A percentile compares a stretch with the other conserved stretches of the same genome.
Conservation (phyloP, 2,113 vertebrate genomes). For the Mola mola region DNA sequence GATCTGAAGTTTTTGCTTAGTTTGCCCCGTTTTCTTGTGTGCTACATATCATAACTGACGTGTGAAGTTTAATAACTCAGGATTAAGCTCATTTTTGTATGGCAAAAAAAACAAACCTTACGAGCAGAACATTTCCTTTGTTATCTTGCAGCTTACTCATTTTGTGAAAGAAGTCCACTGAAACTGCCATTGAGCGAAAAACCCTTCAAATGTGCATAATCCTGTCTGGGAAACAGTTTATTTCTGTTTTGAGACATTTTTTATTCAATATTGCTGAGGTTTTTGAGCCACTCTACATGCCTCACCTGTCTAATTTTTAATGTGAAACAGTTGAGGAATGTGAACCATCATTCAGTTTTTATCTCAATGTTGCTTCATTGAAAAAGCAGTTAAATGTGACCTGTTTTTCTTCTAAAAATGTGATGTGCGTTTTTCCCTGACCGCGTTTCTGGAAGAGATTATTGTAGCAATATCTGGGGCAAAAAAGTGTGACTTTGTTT, state of each 20-base stretch:
- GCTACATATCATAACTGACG: constrained; percentile 31
- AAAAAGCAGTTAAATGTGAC: constrained; percentile 46
- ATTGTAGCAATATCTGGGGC: constrained; percentile 25
- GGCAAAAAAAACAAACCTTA: constrained; percentile 7
- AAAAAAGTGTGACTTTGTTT: constrained; percentile 45
- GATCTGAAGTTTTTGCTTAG: constrained; percentile 39
- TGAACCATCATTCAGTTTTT: constrained; percentile 59
- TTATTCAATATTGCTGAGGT: constrained; percentile 13
- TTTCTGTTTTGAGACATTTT: constrained; percentile 47
- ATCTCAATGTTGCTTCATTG: constrained; percentile 26
- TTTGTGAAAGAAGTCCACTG: constrained; percentile 59
- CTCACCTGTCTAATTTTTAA: constrained; percentile 49
- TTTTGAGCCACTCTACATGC: constrained; percentile 49
- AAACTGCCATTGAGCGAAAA: constrained; percentile 36
- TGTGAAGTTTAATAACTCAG: constrained; percentile 67
- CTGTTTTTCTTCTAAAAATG: constrained; percentile 28
- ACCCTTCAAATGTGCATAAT: constrained; percentile 60
- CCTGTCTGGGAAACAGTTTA: constrained; percentile 4
- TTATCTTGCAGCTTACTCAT: constrained; percentile 28
- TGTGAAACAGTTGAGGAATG: constrained; percentile 70
- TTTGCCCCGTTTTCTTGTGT: constrained; percentile 20
- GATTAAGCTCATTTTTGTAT: constrained; percentile 44
- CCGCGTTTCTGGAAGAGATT: constrained; percentile 8
- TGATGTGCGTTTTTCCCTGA: neutral
- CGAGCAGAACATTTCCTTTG: neutral